A percentile compares a stretch with the other conserved stretches of the same genome.
These are phyloP conservation scores for Nycticebus coucang DNA, from an alignment of 2,113 vertebrate species.

Conservation along the genomic window DNA sequence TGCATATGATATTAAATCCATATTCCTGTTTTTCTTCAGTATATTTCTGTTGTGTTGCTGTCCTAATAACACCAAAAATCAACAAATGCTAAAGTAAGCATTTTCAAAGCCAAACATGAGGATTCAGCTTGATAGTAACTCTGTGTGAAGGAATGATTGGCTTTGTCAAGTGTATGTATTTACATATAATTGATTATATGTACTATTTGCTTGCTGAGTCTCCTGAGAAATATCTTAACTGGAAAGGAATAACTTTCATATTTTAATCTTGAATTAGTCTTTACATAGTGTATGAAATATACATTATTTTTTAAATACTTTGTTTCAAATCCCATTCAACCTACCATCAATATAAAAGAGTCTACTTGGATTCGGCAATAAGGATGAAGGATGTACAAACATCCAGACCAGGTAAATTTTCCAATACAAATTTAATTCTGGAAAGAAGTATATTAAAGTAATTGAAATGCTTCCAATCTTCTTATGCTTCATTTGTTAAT, in stretches of 20 bases:
- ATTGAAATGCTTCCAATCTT: conserved; percentile 15
- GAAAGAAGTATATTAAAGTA: neutral
- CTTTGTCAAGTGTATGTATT: neutral
- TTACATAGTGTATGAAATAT: neutral
- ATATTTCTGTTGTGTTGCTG: conserved; percentile 4
- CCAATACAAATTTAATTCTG: neutral
- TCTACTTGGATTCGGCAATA: neutral
- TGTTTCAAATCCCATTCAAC: conserved; percentile 51
- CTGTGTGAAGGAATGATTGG: neutral
- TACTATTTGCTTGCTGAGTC: conserved; percentile 56
- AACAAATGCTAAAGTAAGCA: neutral
- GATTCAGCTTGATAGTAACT: neutral
- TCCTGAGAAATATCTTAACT: conserved; percentile 46
- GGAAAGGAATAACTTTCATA: conserved; percentile 70
- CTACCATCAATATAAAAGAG: conserved; percentile 47
- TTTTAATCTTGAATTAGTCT: conserved; percentile 52
- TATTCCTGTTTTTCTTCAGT: neutral
- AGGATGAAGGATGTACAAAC: neutral
- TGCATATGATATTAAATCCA: conserved; percentile 5
- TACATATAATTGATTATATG: neutral
- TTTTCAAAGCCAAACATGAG: neutral
- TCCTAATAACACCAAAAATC: neutral
- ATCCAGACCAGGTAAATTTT: conserved; percentile 79
- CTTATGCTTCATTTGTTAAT: neutral
- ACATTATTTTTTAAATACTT: conserved; percentile 33